Percentiles rank a stretch among this genome's conserved stretches.
Evolutionary conservation across 2,113 vertebrate species (phyloP).

Genomic region (Etheostoma spectabile): DNA sequence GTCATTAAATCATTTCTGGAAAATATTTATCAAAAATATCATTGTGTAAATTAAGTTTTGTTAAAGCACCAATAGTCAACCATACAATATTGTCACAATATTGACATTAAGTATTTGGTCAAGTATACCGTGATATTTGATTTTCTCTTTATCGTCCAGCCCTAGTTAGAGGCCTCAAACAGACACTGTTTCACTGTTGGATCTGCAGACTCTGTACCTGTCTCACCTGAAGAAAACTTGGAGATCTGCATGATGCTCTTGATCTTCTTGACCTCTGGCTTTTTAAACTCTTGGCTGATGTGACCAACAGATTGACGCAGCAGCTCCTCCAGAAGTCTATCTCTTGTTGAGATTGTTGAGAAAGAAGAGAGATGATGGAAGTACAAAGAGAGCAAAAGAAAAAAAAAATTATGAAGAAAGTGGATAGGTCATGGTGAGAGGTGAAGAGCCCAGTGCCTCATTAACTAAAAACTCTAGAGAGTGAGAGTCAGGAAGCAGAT

Average conservation of each 20-base stretch:
- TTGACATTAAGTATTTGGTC: too few relatives aligned
- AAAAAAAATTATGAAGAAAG: constrained; percentile 31
- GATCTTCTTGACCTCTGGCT: constrained; percentile 8
- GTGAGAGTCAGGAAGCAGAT: constrained; percentile 68
- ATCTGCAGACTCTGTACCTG: background rate
- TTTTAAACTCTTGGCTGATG: constrained; percentile 9
- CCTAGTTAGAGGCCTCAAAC: background rate
- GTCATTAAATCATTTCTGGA: too few relatives aligned
- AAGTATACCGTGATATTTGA: too few relatives aligned
- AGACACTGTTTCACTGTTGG: background rate
- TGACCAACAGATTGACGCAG: constrained; percentile 17
- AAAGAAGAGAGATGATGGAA: constrained; percentile 29
- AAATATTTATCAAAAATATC: too few relatives aligned
- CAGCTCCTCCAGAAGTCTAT: background rate
- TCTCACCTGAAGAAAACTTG: background rate
- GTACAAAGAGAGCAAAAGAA: constrained; percentile 11
- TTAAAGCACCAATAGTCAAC: too few relatives aligned
- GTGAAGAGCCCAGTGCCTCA: constrained; percentile 58
- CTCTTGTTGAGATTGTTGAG: background rate
- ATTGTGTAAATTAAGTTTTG: too few relatives aligned
- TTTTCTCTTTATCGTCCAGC: too few relatives aligned
- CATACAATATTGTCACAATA: too few relatives aligned
- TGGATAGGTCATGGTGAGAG: constrained; percentile 63
- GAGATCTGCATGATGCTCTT: background rate
- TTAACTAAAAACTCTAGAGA: constrained; percentile 70